Percentiles rank a stretch among this genome's conserved stretches.
Conservation (phyloP, 1,140 invertebrate genomes). For the Eueides isabella region DNA sequence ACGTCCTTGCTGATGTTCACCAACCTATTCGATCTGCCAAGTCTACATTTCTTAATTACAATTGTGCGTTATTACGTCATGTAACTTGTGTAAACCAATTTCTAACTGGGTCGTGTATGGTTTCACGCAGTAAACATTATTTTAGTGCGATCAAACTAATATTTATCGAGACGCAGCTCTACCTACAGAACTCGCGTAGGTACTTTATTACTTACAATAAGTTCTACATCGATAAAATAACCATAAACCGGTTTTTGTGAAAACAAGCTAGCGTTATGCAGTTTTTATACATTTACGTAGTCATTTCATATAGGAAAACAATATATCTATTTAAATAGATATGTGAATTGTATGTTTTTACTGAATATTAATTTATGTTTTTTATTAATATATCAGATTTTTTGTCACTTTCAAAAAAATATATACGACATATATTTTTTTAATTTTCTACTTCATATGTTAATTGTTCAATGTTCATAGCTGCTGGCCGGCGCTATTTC, state of each 20-base stretch:
- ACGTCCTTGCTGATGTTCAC: slow-evolving; percentile 36
- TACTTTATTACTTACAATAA: slow-evolving; percentile 11
- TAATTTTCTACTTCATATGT: slow-evolving; percentile 39
- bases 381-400: not conserved
- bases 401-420: not conserved
- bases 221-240: slow-evolving; percentile 57
- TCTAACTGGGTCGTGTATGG: slow-evolving; percentile 71
- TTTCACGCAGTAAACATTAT: slow-evolving; percentile 59
- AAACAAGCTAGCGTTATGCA: slow-evolving; percentile 17
- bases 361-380: not conserved
- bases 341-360: no score
- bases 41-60: slow-evolving; percentile 50
- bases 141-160: slow-evolving; percentile 33
- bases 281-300: slow-evolving; percentile 11
- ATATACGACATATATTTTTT: not conserved
- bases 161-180: slow-evolving; percentile 16
- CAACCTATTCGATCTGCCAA: slow-evolving; percentile 45
- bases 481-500: slow-evolving; percentile 76
- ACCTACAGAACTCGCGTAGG: not conserved
- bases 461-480: slow-evolving; percentile 53
- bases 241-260: slow-evolving; percentile 57
- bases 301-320: not conserved
- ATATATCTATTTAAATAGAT: not conserved
- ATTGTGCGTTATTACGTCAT: slow-evolving; percentile 58
- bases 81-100: slow-evolving; percentile 55